Evolutionary conservation across 2,797 vertebrate species (phyloP).

Genomic region (Pipistrellus nathusii): DNA sequence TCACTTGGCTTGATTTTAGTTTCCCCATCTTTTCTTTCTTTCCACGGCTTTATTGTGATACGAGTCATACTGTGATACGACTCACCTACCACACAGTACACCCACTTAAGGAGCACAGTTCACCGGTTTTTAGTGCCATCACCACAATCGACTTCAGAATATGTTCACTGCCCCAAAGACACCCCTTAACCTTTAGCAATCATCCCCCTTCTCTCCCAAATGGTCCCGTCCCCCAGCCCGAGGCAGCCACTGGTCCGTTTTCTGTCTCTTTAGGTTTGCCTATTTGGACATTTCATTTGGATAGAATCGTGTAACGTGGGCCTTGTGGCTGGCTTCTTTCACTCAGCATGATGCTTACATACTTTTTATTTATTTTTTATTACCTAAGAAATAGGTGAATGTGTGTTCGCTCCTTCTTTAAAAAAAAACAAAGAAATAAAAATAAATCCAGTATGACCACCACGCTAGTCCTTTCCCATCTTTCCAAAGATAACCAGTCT

Average conservation of each 20-base stretch:
- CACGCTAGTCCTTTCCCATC: not conserved
- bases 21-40: not conserved
- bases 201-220: not conserved
- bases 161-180: not conserved
- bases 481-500: not conserved
- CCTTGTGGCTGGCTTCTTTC: not conserved
- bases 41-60: not conserved
- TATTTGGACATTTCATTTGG: not conserved
- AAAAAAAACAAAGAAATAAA: slow-evolving; percentile 11
- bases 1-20: not conserved
- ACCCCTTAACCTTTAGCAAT: not conserved
- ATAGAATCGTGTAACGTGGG: not conserved
- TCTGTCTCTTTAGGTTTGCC: not conserved
- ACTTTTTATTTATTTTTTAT: slow-evolving; percentile 43
- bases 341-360: not conserved
- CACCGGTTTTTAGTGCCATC: not conserved
- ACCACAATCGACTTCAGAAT: not conserved
- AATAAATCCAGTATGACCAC: not conserved
- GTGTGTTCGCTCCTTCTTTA: not conserved
- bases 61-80: not conserved
- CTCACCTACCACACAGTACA: not conserved
- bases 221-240: not conserved
- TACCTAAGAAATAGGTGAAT: not conserved
- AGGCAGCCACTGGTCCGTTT: not conserved
- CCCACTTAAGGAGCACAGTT: not conserved